phyloP scores from a whole-genome alignment of 2,888 invertebrate genomes.

The Ctena decussata region DNA sequence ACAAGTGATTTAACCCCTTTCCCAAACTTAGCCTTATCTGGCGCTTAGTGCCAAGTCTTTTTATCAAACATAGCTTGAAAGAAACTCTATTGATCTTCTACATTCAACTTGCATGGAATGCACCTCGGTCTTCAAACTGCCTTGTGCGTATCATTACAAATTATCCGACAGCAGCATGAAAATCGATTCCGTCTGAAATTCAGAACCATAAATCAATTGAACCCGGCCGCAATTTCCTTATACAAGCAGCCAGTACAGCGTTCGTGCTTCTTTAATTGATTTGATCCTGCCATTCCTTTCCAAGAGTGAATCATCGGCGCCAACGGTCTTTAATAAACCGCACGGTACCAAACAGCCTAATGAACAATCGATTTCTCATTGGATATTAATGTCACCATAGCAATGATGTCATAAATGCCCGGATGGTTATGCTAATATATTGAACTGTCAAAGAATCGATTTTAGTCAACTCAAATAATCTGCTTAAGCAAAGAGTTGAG shows the following conservation, averaged over 20 bases:
- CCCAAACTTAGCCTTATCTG: no score
- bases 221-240: not conserved
- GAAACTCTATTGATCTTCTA: no score
- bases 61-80: no score
- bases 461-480: constrained; percentile 62
- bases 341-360: not conserved
- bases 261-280: constrained; percentile 15
- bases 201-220: no score
- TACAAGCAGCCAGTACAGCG: not conserved
- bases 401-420: constrained; percentile 77
- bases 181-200: no score
- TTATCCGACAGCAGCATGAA: no score
- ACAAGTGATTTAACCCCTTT: no score
- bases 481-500: constrained; percentile 19
- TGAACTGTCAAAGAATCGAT: constrained; percentile 5
- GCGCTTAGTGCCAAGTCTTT: no score
- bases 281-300: not conserved
- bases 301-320: not conserved
- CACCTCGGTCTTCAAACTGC: no score
- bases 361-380: constrained; percentile 35
- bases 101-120: no score
- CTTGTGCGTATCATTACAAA: no score
- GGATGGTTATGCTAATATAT: constrained; percentile 49
- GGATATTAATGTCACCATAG: constrained; percentile 78
- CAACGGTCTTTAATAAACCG: not conserved